Percentiles rank a stretch among this genome's conserved stretches.
Evolutionary conservation across 2,797 vertebrate species (phyloP).

Genomic region (Lemur catta): DNA sequence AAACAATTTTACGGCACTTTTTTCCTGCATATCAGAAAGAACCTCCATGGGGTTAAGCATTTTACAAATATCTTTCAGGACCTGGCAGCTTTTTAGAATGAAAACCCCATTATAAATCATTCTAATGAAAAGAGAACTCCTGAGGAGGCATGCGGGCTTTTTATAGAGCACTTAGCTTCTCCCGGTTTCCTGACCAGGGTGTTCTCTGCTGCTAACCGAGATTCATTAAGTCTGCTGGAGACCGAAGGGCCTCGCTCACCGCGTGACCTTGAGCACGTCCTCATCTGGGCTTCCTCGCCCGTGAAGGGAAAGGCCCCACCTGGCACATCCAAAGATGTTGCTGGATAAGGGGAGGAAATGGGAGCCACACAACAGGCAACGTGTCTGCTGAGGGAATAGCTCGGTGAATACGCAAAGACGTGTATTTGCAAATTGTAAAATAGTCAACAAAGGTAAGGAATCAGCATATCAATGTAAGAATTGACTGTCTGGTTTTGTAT

Average conservation of each 20-base stretch:
- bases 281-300: neutral
- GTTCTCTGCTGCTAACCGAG: neutral
- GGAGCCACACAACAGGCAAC: no score
- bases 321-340: neutral
- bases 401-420: neutral
- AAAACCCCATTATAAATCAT: neutral
- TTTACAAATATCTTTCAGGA: neutral
- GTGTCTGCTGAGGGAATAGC: no score
- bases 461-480: accelerated
- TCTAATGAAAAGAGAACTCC: neutral
- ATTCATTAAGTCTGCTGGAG: neutral
- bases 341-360: neutral
- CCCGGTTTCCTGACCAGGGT: neutral
- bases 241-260: accelerated
- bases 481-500: neutral
- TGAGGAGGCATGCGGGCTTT: neutral
- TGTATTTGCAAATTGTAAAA: accelerated
- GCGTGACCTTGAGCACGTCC: neutral
- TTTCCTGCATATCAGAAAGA: neutral
- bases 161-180: neutral
- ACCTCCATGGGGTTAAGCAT: neutral
- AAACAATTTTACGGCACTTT: neutral
- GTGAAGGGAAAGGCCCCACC: neutral
- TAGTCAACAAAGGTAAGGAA: neutral
- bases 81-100: neutral